phyloP scores from a whole-genome alignment of 2,888 invertebrate species.

The Antheraea yamamai region DNA sequence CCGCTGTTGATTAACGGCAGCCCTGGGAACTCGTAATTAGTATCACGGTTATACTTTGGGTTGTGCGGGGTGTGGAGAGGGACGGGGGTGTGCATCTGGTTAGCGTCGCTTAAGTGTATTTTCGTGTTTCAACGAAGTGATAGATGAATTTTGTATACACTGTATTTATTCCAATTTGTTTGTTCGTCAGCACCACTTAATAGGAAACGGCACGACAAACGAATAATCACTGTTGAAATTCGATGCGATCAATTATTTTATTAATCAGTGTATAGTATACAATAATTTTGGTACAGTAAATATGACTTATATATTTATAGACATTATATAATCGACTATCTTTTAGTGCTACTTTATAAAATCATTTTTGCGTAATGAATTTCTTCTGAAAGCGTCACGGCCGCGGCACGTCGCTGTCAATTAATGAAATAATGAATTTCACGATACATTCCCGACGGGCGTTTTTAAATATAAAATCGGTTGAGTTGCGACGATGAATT shows the following conservation, averaged over 20 bases:
- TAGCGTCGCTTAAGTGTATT: background rate
- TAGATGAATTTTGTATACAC: background rate
- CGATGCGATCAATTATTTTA: no score
- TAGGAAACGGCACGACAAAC: no score
- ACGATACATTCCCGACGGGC: constrained; percentile 16
- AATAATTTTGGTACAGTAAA: no score
- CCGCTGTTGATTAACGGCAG: constrained; percentile 31
- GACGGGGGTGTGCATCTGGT: background rate
- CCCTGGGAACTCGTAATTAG: constrained; percentile 34
- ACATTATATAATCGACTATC: background rate
- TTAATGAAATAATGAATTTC: constrained; percentile 8
- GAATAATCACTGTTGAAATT: no score
- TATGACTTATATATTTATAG: background rate
- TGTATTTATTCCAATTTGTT: background rate
- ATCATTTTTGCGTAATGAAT: constrained; percentile 1
- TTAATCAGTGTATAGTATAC: no score
- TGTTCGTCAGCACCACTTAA: no score
- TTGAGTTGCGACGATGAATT: constrained; percentile 32
- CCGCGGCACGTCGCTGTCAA: background rate
- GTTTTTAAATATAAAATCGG: constrained; percentile 33
- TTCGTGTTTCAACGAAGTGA: background rate
- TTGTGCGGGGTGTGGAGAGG: background rate
- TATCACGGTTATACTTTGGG: background rate
- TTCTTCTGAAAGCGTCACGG: background rate
- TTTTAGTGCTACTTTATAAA: background rate